Conservation (phyloP, 2,113 vertebrate genomes). For the Hippoglossus stenolepis region DNA sequence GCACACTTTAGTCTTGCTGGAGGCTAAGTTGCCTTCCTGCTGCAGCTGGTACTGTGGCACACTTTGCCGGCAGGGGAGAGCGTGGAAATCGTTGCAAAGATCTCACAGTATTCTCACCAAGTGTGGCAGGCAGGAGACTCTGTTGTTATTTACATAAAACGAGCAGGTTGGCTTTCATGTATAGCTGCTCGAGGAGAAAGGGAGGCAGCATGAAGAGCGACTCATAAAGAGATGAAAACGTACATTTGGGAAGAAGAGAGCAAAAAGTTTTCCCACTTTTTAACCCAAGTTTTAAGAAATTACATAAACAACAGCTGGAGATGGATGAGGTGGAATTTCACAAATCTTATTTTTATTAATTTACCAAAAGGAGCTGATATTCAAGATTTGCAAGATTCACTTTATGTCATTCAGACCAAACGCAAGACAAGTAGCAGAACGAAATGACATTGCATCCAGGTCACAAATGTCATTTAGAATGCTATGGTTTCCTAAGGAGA, state of each 20-base stretch:
- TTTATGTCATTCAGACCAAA: no score
- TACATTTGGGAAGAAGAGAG: background rate
- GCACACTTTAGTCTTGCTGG: conserved; percentile 92
- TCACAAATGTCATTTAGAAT: no score
- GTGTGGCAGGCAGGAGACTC: conserved; percentile 55
- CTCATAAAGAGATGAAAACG: background rate
- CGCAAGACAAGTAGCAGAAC: no score
- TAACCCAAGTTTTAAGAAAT: background rate
- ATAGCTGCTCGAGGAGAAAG: conserved; percentile 15
- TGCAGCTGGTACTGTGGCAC: conserved; percentile 75
- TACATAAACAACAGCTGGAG: background rate
- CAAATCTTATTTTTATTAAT: background rate
- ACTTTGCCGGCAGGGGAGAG: conserved; percentile 72
- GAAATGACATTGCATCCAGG: background rate
- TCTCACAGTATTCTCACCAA: conserved; percentile 60
- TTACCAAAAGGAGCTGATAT: background rate
- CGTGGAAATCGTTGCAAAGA: conserved; percentile 58
- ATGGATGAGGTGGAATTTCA: no score
- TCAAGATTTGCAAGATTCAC: no score
- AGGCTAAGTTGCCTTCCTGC: conserved; percentile 88
- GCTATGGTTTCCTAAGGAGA: no score
- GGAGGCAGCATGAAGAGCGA: conserved; percentile 15
- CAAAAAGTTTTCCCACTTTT: background rate
- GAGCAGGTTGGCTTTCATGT: conserved; percentile 64
- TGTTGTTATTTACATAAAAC: conserved; percentile 69